Percentiles rank a stretch among this genome's conserved stretches.
phyloP scores from a whole-genome alignment of 1,140 invertebrate species.

The Panulirus ornatus region DNA sequence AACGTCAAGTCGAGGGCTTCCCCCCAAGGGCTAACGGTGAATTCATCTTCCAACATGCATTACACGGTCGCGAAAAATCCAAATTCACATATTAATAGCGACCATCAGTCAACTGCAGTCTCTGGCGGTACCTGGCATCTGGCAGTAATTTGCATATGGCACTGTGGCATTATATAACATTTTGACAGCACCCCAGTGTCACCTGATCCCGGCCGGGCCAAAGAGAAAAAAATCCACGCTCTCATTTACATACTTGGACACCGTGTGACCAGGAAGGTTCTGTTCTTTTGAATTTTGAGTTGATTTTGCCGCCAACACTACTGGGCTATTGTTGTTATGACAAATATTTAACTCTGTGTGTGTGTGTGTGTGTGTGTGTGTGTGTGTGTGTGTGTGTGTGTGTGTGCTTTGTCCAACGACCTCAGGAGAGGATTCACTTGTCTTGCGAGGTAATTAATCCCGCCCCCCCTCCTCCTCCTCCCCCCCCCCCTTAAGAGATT shows the following conservation, averaged over 20 bases:
- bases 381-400: background rate
- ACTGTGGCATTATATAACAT: constrained; percentile 70
- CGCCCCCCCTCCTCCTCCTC: no score
- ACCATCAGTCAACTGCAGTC: constrained; percentile 36
- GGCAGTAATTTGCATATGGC: constrained; percentile 66
- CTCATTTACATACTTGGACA: constrained; percentile 65
- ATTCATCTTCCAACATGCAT: no score
- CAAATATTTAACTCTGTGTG: background rate
- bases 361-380: background rate
- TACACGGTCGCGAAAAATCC: no score
- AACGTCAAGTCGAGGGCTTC: no score
- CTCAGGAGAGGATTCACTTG: no score
- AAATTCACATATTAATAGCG: constrained; percentile 42
- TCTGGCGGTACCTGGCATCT: constrained; percentile 49
- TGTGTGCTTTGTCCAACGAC: background rate
- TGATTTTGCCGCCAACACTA: constrained; percentile 12
- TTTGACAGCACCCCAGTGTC: constrained; percentile 66
- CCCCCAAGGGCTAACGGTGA: no score
- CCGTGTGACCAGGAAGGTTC: constrained; percentile 48
- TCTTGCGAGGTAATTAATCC: no score
- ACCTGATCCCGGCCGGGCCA: constrained; percentile 53
- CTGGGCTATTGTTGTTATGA: constrained; percentile 24
- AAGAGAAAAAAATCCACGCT: constrained; percentile 59
- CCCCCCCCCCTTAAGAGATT: no score
- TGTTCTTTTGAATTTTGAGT: constrained; percentile 39